These are phyloP conservation scores for Pristionchus entomophagus DNA, from an alignment of 2,888 invertebrate species.

Conservation along the genomic window DNA sequence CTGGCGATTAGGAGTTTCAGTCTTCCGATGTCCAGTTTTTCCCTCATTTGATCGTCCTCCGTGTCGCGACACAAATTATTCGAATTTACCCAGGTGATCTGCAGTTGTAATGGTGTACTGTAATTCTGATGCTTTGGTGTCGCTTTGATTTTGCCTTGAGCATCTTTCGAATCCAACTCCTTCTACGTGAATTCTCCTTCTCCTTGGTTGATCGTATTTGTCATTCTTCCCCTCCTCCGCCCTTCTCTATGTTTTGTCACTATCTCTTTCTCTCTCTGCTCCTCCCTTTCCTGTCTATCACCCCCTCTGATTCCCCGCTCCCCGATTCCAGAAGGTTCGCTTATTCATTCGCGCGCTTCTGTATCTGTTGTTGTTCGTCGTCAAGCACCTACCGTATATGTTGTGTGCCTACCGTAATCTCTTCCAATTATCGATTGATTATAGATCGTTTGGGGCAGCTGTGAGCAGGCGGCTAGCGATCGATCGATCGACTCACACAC, in stretches of 20 bases:
- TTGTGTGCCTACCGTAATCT: background rate
- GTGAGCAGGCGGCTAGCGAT: background rate
- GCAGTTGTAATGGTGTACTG: too few species aligned
- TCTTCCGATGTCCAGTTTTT: too few species aligned
- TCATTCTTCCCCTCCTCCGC: conserved; percentile 1
- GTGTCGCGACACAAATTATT: too few species aligned
- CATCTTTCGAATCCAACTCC: too few species aligned
- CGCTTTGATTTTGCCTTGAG: too few species aligned
- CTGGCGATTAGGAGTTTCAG: too few species aligned
- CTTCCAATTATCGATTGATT: background rate
- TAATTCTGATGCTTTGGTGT: too few species aligned
- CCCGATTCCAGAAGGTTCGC: conserved; percentile 19
- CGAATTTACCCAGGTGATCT: too few species aligned
- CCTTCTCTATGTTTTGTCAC: conserved; percentile 9
- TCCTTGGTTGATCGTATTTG: background rate
- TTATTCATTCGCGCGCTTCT: background rate
- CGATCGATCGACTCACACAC: background rate
- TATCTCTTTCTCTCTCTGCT: conserved; percentile 22
- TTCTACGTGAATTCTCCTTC: too few species aligned
- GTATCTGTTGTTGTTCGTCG: background rate
- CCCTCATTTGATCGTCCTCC: too few species aligned
- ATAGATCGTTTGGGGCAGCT: background rate
- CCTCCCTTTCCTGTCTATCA: conserved; percentile 20
- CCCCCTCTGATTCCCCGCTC: background rate
- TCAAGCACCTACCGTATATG: background rate